Evolutionary conservation across 1,140 invertebrate genomes (phyloP), one percentile per base, ranked within the genome.

Genomic region (Penaeus chinensis): DNA sequence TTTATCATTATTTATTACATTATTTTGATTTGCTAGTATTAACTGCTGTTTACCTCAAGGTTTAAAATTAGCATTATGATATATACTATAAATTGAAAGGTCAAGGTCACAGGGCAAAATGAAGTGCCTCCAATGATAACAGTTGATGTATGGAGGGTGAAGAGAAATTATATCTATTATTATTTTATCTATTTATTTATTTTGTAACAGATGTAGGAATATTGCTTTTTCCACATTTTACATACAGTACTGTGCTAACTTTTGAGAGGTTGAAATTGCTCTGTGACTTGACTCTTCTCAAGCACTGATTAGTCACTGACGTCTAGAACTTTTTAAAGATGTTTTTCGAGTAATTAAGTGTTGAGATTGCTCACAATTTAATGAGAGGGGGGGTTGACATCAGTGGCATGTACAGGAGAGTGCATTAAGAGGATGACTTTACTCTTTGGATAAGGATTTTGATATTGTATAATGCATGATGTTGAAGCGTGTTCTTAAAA

Each of bases 31-130:
- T 77, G 86, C 86, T 82, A 87, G 86, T 87, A 81, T 87, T 87
- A 87, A 87, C 79, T 82, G 86, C 86, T 87, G 74, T 87, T 87
- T 87, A 87, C 86, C 86, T 87, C 86, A 87, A 87, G 80, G 86
- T 87, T 82, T 87, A 65, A 61, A 83, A 82, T 82, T 87, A 87
- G 86, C 86, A 87, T 87, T 87, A 69, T 86, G 71, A 82, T 87
- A 82, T 81, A 87, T 87, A 54, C 54, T 54, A 16, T 54, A 71
- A 63, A 77, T 82, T 42, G 32, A 65, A 82, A 82, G 85, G 62
- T 77, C 84, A 85, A 78, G 80, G 82, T 87, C 86, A 87, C 80
- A 87, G 86, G 86, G 86, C 86, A 85, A 79, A 69, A 79, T 60
- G 62, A 85, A 85, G 77, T 85, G 69, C 78, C 84, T 85, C 84